phyloP scores from a whole-genome alignment of 2,797 vertebrate genomes.

The Brachyrhaphis roseni region DNA sequence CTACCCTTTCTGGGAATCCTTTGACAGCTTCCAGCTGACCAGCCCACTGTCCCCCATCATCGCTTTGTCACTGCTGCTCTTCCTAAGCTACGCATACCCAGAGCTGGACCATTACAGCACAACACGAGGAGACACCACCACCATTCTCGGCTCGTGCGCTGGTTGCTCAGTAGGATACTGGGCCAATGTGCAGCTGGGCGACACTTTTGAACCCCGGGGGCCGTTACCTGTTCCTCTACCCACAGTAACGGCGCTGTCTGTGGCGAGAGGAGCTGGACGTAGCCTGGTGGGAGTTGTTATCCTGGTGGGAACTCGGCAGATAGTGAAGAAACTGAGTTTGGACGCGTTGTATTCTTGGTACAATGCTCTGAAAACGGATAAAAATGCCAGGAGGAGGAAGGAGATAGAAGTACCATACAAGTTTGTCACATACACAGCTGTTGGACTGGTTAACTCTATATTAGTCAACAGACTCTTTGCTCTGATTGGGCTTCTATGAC shows the following conservation, averaged over 20 bases:
- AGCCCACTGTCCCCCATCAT: slow-evolving; percentile 83
- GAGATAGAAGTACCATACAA: slow-evolving; percentile 95
- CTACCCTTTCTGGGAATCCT: slow-evolving; percentile 86
- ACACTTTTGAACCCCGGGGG: slow-evolving; percentile 69
- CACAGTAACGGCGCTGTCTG: slow-evolving; percentile 24
- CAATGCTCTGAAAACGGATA: slow-evolving; percentile 71
- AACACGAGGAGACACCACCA: slow-evolving; percentile 92
- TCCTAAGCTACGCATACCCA: slow-evolving; percentile 91
- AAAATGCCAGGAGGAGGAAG: slow-evolving; percentile 78
- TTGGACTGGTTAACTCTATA: slow-evolving; percentile 87
- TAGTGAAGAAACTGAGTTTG: slow-evolving; percentile 79
- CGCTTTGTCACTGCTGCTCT: slow-evolving; percentile 78
- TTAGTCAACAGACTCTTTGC: slow-evolving; percentile 84
- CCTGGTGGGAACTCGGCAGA: slow-evolving; percentile 83
- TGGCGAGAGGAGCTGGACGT: slow-evolving; percentile 61
- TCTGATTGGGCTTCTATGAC: slow-evolving; percentile 84
- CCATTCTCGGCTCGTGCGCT: slow-evolving; percentile 83
- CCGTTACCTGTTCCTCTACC: slow-evolving; percentile 72
- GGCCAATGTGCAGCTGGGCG: slow-evolving; percentile 79
- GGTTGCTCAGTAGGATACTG: slow-evolving; percentile 90
- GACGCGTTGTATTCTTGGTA: slow-evolving; percentile 79
- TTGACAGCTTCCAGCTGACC: slow-evolving; percentile 86
- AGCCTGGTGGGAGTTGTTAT: slow-evolving; percentile 78
- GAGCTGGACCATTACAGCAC: slow-evolving; percentile 90
- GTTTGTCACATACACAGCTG: slow-evolving; percentile 86